Base-by-base conservation (phyloP, 2,113 vertebrate genomes). In the Podiceps cristatus region DNA sequence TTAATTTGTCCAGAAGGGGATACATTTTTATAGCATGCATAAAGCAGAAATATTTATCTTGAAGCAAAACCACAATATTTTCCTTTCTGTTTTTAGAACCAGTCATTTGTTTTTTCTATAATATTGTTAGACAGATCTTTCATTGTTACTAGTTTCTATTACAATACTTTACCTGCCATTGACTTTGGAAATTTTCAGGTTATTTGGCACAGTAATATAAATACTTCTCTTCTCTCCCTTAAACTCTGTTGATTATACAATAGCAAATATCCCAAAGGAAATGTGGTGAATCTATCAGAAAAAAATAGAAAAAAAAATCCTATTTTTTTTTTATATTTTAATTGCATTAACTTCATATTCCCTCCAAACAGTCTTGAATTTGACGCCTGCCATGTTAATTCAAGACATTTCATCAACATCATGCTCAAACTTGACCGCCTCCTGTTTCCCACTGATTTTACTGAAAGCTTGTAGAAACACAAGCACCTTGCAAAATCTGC, bases 1-100 rank as follows among this genome's bases (percentile, higher is more conserved):
- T 64, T 89, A 71, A 59, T 92, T 94, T 88, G 53, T 95, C 55
- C 86, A 96, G 67, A 94, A 85, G n/a, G 78, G 62, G 52, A 86
- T 86, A 92, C 27, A 45, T 76, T 96, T 96, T 91, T 90, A 96
- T 66, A 80, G 62, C 52, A 66, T 73, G 19, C 63, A 89, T 82
- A 94, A 93, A 95, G 47, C 66, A 95, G 37, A 60, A 95, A 75
- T 92, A 92, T 95, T 97, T 96, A 76, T 90, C 80, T 96, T 88
- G 74, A 93, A 92, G 73, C 18, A 91, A 93, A 93, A 52, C 59
- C 35, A 75, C 45, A 84, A 18, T 52, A 58, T 88, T 97, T 97
- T 90, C 60, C 73, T 92, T 96, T 94, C 88, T 93, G n/a, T 33
- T 94, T 97, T 92, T 90, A 91, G 49, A 89, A 73, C 58, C n/a